phyloP scores from a whole-genome alignment of 1,140 invertebrate genomes.

The Heliconius hewitsoni region DNA sequence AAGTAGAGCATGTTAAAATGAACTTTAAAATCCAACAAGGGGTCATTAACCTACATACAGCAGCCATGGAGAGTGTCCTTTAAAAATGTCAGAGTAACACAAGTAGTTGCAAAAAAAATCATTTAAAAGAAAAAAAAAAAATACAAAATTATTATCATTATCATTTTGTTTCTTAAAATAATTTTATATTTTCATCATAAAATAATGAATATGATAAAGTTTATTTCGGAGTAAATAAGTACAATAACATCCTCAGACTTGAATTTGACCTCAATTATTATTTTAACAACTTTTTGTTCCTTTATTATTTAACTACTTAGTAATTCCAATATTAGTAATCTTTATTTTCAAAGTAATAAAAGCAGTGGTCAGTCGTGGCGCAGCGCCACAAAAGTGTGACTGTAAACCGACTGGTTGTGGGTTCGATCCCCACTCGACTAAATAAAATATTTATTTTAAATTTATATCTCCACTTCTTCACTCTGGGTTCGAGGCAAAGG shows the following conservation, averaged over 20 bases:
- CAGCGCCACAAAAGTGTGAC: no score
- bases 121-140: neutral
- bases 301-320: no score
- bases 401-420: no score
- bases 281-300: neutral
- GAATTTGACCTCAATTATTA: neutral
- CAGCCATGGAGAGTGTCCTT: neutral
- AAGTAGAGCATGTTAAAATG: neutral
- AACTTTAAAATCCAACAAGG: neutral
- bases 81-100: slow-evolving; percentile 6
- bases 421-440: no score
- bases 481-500: no score
- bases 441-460: no score
- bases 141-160: neutral
- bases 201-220: neutral
- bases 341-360: no score
- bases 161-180: neutral
- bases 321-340: no score
- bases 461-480: no score
- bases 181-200: neutral
- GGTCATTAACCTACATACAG: neutral
- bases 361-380: no score
- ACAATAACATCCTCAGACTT: neutral
- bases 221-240: neutral
- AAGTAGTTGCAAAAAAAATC: neutral